Percentiles rank a stretch among this genome's conserved stretches.
These are phyloP conservation scores for Trachurus trachurus DNA, from an alignment of 2,797 vertebrate genomes.

Conservation along the genomic window DNA sequence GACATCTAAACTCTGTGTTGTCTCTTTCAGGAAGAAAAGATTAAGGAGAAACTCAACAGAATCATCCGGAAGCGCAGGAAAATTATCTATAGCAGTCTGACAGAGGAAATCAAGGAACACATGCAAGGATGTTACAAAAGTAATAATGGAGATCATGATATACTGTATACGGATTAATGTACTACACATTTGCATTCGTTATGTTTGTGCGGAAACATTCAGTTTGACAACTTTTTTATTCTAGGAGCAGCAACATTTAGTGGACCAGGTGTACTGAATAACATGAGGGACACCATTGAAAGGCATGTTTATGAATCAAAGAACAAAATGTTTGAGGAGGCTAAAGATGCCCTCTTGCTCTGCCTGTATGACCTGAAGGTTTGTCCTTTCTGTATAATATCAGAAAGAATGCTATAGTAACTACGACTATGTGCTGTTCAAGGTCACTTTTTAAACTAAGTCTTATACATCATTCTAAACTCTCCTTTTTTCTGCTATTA, in stretches of 20 bases:
- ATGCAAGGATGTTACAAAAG: conserved; percentile 57
- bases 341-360: conserved; percentile 24
- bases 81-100: conserved; percentile 49
- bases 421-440: background rate
- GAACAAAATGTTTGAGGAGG: conserved; percentile 34
- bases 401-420: background rate
- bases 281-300: conserved; percentile 10
- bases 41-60: conserved; percentile 43
- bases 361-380: conserved; percentile 34
- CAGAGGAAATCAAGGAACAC: background rate
- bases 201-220: background rate
- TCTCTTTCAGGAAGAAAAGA: conserved; percentile 42
- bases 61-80: conserved; percentile 44
- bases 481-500: background rate
- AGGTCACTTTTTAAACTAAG: too few species aligned
- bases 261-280: fast-evolving
- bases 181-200: background rate
- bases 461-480: background rate
- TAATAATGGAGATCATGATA: conserved; percentile 4
- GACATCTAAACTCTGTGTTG: background rate
- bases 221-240: conserved; percentile 12
- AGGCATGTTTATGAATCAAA: conserved; percentile 5
- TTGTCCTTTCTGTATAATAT: conserved; percentile 8
- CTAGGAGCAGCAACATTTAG: conserved; percentile 27
- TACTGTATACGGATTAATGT: background rate